Base-by-base conservation (phyloP, 64 coral and sea anemone species). In the Orbicella faveolata region DNA sequence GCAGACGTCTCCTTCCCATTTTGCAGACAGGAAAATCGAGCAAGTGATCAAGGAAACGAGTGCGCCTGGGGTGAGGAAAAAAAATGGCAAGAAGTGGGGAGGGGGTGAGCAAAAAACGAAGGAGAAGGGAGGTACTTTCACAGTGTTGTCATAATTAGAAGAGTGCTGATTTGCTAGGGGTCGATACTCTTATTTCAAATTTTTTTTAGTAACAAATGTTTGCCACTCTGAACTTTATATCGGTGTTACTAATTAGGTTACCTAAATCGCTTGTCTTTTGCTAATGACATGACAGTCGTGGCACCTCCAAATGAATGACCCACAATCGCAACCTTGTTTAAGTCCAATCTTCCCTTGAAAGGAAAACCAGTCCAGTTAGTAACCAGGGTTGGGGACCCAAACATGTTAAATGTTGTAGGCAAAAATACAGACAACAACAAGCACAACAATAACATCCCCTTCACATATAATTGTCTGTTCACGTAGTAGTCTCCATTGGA, bases 261-360 rank as follows among this genome's bases (percentile, higher is more conserved):
- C 96, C 82, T 98, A 79, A 98, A 98, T 88, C 96, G 88, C 44
- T 91, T 95, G 25, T 98, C 96, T 18, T 85, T 98, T 23, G 93
- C 96, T 16, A 93, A 51, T 30, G 96, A 74, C 11, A 64, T 20
- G 2, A 93, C 79, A 52, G 87, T 81, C n/a, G 96, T 95, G 15
- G 90, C 96, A 14, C 90, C 96, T 88, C 96, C 96, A 91, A 98
- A 98, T 39, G 96, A 98, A 74, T 98, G 96, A 0, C 96, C 96
- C 63, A 95, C 78, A 26, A 98, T 30, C 34, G 93, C 90, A 30
- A 68, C 65, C 72, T 86, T 92, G 25, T 88, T 61, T 9, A 95
- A 80, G 55, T 95, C 85, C 61, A 98, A 59, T 36, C 88, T 77
- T 36, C 88, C 96, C 96, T 98, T 78, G 3, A 84, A 72, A 74